Evolutionary conservation across 2,888 invertebrate species (phyloP).

Genomic region (Pelosia muscerda): DNA sequence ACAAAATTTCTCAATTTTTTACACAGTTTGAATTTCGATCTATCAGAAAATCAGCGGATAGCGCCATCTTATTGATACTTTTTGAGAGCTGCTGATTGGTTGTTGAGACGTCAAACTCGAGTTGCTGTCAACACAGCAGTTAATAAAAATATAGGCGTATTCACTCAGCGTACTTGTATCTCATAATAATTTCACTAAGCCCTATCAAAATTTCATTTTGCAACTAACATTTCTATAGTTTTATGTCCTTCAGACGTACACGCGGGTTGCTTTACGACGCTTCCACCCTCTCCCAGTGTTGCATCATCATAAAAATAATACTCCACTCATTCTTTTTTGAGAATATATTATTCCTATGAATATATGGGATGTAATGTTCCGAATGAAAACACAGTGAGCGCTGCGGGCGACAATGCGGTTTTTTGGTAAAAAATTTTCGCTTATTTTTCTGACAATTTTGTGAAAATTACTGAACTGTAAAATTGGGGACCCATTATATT

Average conservation of each 20-base stretch:
- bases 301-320: conserved; percentile 29
- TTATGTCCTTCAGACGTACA: conserved; percentile 14
- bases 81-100: no score
- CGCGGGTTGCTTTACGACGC: conserved; percentile 35
- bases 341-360: conserved; percentile 15
- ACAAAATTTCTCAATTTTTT: no score
- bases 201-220: not conserved
- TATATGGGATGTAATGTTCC: conserved; percentile 1
- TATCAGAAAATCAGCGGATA: no score
- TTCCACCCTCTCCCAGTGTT: not conserved
- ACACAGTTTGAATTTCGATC: no score
- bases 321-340: conserved; percentile 31
- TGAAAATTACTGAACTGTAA: not conserved
- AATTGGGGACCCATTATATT: not conserved
- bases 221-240: not conserved
- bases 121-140: no score
- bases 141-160: no score
- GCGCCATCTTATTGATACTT: no score
- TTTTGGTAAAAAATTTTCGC: conserved; percentile 5
- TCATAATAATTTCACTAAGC: not conserved
- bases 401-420: conserved; percentile 16
- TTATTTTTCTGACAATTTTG: not conserved
- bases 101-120: no score
- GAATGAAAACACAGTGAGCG: conserved; percentile 20
- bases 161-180: not conserved